Conservation (phyloP, 1,140 invertebrate genomes). For the Fragariocoptes setiger region DNA sequence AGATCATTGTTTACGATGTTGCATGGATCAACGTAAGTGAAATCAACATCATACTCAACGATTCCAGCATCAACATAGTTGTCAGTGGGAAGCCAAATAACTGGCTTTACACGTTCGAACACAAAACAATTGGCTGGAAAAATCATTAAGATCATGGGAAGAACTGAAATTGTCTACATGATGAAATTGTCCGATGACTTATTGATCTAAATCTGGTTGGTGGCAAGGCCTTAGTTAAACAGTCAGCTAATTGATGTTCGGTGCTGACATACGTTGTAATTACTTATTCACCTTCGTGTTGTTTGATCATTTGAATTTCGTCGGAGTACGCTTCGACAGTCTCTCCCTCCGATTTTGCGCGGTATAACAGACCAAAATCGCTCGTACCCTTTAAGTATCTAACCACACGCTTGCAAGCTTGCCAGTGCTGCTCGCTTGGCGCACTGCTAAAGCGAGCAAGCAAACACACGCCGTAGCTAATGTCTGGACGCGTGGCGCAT, state of each 20-base stretch:
- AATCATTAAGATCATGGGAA: too few relatives aligned
- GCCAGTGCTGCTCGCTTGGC: slow-evolving; percentile 11
- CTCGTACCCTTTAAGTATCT: slow-evolving; percentile 11
- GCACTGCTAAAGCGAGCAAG: slow-evolving; percentile 17
- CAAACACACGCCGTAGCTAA: slow-evolving; percentile 17
- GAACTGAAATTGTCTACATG: too few relatives aligned
- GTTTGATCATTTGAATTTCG: slow-evolving; percentile 3
- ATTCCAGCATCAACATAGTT: too few relatives aligned
- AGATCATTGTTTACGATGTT: too few relatives aligned
- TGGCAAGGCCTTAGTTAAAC: neutral
- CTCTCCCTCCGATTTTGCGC: neutral
- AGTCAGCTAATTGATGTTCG: neutral
- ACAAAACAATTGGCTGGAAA: too few relatives aligned
- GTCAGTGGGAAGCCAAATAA: too few relatives aligned
- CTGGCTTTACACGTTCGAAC: too few relatives aligned
- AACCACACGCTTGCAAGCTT: slow-evolving; percentile 14
- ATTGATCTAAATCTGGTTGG: too few relatives aligned
- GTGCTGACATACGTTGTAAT: neutral
- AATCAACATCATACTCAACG: too few relatives aligned
- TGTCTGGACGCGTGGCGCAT: slow-evolving; percentile 18
- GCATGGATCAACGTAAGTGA: too few relatives aligned
- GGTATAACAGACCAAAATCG: slow-evolving; percentile 10
- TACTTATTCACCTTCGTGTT: too few relatives aligned
- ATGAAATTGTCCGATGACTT: too few relatives aligned
- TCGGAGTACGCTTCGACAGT: slow-evolving; percentile 13